phyloP scores from a whole-genome alignment of 2,113 vertebrate genomes.

The Psilopogon haemacephalus region DNA sequence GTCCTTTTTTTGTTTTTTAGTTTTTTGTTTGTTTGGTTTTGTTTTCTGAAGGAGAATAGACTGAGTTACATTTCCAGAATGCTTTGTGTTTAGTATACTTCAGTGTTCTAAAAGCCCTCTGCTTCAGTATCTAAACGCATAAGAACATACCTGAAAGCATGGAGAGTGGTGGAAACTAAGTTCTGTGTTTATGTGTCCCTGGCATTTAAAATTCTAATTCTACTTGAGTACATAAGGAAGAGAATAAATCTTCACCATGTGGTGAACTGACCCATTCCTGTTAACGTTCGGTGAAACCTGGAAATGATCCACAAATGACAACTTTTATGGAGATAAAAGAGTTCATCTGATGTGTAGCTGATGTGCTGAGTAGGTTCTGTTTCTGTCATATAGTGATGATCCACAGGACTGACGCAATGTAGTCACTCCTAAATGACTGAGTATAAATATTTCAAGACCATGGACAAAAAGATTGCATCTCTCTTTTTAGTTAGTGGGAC shows the following conservation, averaged over 20 bases:
- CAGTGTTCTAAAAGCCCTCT: background rate
- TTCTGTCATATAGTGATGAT: background rate
- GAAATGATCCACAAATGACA: background rate
- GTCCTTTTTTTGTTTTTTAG: background rate
- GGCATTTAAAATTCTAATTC: background rate
- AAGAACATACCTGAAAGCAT: background rate
- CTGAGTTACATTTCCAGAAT: background rate
- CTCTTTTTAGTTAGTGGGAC: background rate
- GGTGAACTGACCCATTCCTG: background rate
- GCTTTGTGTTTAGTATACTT: background rate
- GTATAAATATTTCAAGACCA: background rate
- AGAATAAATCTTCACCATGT: background rate
- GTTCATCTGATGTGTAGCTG: background rate
- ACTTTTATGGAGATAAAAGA: background rate
- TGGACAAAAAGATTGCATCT: background rate
- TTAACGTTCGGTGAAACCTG: background rate
- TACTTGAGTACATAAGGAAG: background rate
- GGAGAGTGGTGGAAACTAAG: background rate
- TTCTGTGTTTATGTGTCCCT: too few species aligned
- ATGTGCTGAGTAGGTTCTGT: background rate
- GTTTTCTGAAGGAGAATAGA: background rate
- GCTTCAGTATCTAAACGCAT: background rate
- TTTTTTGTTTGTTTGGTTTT: too few species aligned
- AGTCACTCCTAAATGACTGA: background rate
- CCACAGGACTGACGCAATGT: background rate